Evolutionary conservation across 1,140 invertebrate genomes (phyloP), one percentile per base, ranked within the genome.

Genomic region (Brachionus sp.): DNA sequence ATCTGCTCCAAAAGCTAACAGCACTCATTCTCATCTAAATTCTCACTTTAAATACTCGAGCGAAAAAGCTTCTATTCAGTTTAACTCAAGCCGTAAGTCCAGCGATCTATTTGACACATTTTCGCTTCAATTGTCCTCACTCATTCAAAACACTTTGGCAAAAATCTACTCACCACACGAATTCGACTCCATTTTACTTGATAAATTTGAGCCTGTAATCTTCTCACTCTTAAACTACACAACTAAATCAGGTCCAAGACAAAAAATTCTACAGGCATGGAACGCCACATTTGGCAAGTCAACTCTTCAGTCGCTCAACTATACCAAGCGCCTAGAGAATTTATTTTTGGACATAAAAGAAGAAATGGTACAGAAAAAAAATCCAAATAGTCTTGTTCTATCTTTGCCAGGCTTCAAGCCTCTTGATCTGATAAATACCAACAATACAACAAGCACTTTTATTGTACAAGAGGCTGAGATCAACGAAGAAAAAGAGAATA

Each of bases 261-360:
- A 80, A 80, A 80, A 80, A 29, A 66, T 16, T n/a, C 33, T 80
- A 13, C 77, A 80, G 42, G 77, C 77, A 23, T 80, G 77, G 77
- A 80, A 80, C 19, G 19, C 35, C 9, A 62, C 77, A 42, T 80
- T 80, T 13, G 77, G 77, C 6, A 80, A 80, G 39, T 42, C 35
- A 19, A 80, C 50, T 19, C 39, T 75, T 2, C 42, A 44, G 23
- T 62, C 25, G 10, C 35, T 66, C n/a, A 80, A 80, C 37, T 80
- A 80, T 25, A 23, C 77, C 12, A 57, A 23, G 16, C 7, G 77
- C 3, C 39, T 80, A 3, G 77, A 80, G 16, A 37, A 50, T n/a
- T 66, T 80, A 19, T 80, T 80, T 37, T 10, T 80, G 19, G 77
- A 80, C 25, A 57, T 80, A 3, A 80, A 62, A 80, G 77, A 80